Percentiles rank a stretch among this genome's conserved stretches.
Evolutionary conservation across 2,113 vertebrate genomes (phyloP).

Genomic region (Lota lota): DNA sequence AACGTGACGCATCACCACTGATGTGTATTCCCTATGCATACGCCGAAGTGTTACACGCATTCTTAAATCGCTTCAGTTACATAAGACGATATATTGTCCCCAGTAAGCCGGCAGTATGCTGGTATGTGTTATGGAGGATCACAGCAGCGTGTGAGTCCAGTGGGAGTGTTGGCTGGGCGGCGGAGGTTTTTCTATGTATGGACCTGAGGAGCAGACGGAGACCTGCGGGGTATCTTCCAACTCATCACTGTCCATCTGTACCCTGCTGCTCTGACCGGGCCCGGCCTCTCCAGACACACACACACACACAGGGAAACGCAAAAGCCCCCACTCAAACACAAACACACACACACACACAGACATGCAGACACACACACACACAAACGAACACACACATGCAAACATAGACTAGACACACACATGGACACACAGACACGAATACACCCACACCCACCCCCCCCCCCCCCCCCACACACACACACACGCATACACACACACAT

Average conservation of each 20-base stretch:
- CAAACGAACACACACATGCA: neutral
- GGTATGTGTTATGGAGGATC: neutral
- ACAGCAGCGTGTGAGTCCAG: neutral
- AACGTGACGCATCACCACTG: too few relatives aligned
- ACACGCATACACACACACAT: constrained; percentile 14
- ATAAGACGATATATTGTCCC: too few relatives aligned
- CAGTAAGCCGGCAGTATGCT: neutral
- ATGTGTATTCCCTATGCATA: too few relatives aligned
- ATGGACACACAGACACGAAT: constrained; percentile 9
- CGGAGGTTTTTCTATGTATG: constrained; percentile 31
- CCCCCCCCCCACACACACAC: constrained; percentile 28
- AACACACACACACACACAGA: constrained; percentile 10
- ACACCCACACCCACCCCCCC: constrained; percentile 14
- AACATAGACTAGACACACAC: too few relatives aligned
- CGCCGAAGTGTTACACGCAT: too few relatives aligned
- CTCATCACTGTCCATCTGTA: constrained; percentile 70
- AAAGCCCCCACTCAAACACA: neutral
- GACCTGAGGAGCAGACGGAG: constrained; percentile 39
- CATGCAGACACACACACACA: constrained; percentile 4
- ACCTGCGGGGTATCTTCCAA: constrained; percentile 66
- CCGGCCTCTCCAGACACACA: constrained; percentile 31
- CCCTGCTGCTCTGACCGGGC: constrained; percentile 47
- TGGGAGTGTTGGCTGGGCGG: constrained; percentile 17
- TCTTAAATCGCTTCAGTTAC: too few relatives aligned
- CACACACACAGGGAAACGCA: constrained; percentile 24